A percentile compares a stretch with the other conserved stretches of the same genome.
phyloP scores from a whole-genome alignment of 1,140 invertebrate species.

The Neuroterus valhalla region DNA sequence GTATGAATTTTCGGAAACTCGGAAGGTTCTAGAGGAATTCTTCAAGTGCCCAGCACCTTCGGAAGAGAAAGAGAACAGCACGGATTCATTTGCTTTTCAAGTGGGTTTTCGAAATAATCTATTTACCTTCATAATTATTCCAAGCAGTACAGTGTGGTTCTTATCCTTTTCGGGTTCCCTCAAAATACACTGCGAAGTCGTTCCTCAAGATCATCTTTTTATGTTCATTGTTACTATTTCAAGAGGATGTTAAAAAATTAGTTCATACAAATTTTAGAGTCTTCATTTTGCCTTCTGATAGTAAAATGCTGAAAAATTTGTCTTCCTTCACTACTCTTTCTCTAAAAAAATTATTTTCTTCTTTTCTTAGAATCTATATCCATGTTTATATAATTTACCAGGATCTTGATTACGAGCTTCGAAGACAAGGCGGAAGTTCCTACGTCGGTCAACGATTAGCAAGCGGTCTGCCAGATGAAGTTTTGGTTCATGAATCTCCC shows the following conservation, averaged over 20 bases:
- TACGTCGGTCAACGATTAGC: constrained; percentile 88
- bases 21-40: constrained; percentile 93
- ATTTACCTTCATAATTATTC: background rate
- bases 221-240: too few relatives aligned
- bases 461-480: constrained; percentile 76
- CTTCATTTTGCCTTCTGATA: too few relatives aligned
- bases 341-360: too few relatives aligned
- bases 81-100: constrained; percentile 58
- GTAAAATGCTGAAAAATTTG: too few relatives aligned
- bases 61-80: constrained; percentile 76
- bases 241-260: too few relatives aligned
- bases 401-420: constrained; percentile 90
- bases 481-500: constrained; percentile 73
- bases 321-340: too few relatives aligned
- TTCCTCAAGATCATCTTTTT: too few relatives aligned
- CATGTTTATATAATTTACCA: constrained; percentile 54
- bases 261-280: too few relatives aligned
- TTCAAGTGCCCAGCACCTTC: constrained; percentile 85
- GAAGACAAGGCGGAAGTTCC: constrained; percentile 82
- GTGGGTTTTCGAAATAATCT: constrained; percentile 34
- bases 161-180: too few relatives aligned
- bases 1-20: constrained; percentile 93
- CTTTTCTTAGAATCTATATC: too few relatives aligned
- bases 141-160: too few relatives aligned
- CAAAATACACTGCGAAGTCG: too few relatives aligned